Evolutionary conservation across 2,113 vertebrate species (phyloP).

Genomic region (Formicarius rufipectus): DNA sequence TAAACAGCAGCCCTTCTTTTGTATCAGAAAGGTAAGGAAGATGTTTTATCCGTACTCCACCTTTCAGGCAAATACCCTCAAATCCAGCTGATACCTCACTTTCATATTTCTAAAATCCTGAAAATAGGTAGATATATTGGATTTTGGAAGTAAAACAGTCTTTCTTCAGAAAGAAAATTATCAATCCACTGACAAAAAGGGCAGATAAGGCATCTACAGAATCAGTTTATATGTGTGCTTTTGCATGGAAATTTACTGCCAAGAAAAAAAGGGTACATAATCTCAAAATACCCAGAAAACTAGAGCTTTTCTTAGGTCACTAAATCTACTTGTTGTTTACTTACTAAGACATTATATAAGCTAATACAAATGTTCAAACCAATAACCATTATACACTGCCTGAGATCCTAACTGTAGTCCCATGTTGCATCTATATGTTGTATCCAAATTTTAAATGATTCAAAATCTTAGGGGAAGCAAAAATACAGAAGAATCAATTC

Average conservation of each 20-base stretch:
- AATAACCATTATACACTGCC: not conserved
- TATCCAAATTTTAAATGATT: not conserved
- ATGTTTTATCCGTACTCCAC: not conserved
- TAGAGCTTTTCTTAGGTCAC: not conserved
- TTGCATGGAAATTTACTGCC: not conserved
- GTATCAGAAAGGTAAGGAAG: not conserved
- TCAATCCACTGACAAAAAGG: not conserved
- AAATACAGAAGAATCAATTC: not conserved
- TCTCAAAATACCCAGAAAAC: not conserved
- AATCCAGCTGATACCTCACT: not conserved
- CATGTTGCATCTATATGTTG: not conserved
- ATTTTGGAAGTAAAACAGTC: not conserved
- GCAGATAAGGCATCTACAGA: not conserved
- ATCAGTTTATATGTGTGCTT: not conserved
- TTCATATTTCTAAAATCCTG: not conserved
- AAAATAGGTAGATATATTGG: not conserved
- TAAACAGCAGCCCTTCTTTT: not conserved
- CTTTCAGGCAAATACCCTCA: not conserved
- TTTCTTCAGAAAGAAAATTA: not conserved
- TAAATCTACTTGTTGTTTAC: not conserved
- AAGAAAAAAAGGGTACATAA: not conserved
- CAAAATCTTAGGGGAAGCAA: not conserved
- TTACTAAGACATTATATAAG: not conserved
- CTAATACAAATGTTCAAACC: not conserved
- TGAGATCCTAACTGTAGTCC: slow-evolving; percentile 7